Evolutionary conservation across 1,140 invertebrate species (phyloP), one percentile per base, ranked within the genome.

Genomic region (Drosophila oshimai): DNA sequence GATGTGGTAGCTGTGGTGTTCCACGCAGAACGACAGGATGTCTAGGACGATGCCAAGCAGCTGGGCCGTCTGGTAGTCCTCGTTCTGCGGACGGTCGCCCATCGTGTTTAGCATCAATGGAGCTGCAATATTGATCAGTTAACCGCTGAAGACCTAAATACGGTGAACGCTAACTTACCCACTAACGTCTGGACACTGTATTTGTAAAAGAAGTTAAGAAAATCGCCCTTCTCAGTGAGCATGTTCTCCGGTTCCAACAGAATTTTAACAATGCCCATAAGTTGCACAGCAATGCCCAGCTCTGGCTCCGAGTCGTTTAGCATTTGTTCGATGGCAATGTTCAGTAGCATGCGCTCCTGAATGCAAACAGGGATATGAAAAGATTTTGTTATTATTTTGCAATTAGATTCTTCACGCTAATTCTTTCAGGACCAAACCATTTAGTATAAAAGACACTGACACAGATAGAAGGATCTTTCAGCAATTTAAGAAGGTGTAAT

Each of bases 181-280:
- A 98, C 98, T 55, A 99, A 92, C 39, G 97, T 96, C 91, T 98
- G 96, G 93, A 99, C 98, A 92, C 97, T 98, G 91, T 98, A 96
- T 91, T 99, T 99, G 92, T 99, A 99, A 92, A 99, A 99, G 91
- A 99, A 99, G 91, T 97, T 98, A 9, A 99, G 93, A 92, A 99
- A 99, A 91, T 99, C 98, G 22, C 97, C 95, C 91, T 99, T 99
- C 92, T 99, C 98, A 37, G 96, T 96, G 44, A 99, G 92, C 98
- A 99, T 99, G 91, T 99, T 99, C 91, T 99, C 99, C 13, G 99
- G 99, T 92, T 99, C 99, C 20, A 99, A 93, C 2, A 99, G 92
- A 36, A 99, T 94, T 88, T 97, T 94, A 15, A 99, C 92, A 22
- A 99, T 97, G 29, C 97, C 97, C 93, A 97, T 98, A 34, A 99